Evolutionary conservation across 1,140 invertebrate species (phyloP), one percentile per base, ranked within the genome.

Genomic region (Drosophila fuyamai): DNA sequence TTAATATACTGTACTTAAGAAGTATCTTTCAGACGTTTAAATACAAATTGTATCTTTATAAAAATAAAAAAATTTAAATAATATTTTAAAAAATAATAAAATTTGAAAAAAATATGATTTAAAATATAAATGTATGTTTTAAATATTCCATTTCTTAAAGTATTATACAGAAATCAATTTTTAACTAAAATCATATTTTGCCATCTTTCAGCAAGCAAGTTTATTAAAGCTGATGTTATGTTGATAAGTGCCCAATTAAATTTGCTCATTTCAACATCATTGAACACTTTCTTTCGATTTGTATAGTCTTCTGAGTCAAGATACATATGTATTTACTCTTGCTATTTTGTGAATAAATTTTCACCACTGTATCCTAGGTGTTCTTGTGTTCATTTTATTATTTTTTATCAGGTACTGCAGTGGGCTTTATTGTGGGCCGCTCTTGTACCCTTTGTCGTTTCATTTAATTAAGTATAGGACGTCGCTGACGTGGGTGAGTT

Each of bases 401-500:
- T 62, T 56, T 29, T 40, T 44, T 51, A 8, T 36, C 41, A 50
- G 68, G 48, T 51, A 50, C 47, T 53, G 53, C 62, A 74, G 32
- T 47, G 51, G 43, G 58, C 68, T 84, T 73, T 61, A 73, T 76
- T 73, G 63, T 62, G 46, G 55, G 55, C 55, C 40, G 29, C 32
- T 65, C 46, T 59, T 53, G 38, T 36, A 32, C 18, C 27, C 47
- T 46, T 44, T 48, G 58, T 54, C 84, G 53, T 89, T 79, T 79
- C 79, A 79, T 88, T 88, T 88, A 86, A 86, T 86, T 86, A 86
- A 78, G 51, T 51, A 54, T 73, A 62, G 59, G 56, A 51, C 53
- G 13, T 41, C 36, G 36, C 27, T 41, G 66, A 23, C 51, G 62
- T 54, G 47, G 60, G 40, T 32, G 58, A 12, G 56, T 35, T n/a